phyloP scores from a whole-genome alignment of 1,140 invertebrate genomes.

The Leptopilina clavipes region DNA sequence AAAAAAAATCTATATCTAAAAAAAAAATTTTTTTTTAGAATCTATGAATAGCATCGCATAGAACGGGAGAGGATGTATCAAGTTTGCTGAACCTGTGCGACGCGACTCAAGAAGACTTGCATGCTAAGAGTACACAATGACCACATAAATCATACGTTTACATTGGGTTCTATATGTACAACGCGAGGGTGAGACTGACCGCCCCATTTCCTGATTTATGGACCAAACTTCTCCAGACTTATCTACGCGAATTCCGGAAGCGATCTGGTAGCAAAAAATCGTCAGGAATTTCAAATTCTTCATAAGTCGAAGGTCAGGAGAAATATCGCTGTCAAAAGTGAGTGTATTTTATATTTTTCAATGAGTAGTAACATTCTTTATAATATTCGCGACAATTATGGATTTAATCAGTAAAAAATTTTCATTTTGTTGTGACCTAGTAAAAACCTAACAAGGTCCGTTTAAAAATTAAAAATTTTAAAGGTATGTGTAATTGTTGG shows the following conservation, averaged over 20 bases:
- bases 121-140: conserved; percentile 7
- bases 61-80: background rate
- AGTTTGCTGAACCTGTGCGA: background rate
- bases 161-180: background rate
- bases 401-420: too few relatives aligned
- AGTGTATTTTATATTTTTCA: background rate
- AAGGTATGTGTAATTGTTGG: too few relatives aligned
- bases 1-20: too few relatives aligned
- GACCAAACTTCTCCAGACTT: conserved; percentile 1
- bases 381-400: too few relatives aligned
- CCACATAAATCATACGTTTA: conserved; percentile 25
- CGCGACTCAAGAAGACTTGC: background rate
- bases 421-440: too few relatives aligned
- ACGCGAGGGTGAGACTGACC: conserved; percentile 11
- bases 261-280: background rate
- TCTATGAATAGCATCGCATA: background rate
- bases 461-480: too few relatives aligned
- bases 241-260: background rate
- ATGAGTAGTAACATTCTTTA: too few relatives aligned
- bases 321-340: background rate
- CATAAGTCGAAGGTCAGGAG: background rate
- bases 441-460: too few relatives aligned
- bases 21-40: background rate
- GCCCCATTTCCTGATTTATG: conserved; percentile 24
- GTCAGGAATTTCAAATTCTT: background rate